These are phyloP conservation scores for Microcebus jonahi DNA, from an alignment of 2,113 vertebrate species.

Conservation along the genomic window DNA sequence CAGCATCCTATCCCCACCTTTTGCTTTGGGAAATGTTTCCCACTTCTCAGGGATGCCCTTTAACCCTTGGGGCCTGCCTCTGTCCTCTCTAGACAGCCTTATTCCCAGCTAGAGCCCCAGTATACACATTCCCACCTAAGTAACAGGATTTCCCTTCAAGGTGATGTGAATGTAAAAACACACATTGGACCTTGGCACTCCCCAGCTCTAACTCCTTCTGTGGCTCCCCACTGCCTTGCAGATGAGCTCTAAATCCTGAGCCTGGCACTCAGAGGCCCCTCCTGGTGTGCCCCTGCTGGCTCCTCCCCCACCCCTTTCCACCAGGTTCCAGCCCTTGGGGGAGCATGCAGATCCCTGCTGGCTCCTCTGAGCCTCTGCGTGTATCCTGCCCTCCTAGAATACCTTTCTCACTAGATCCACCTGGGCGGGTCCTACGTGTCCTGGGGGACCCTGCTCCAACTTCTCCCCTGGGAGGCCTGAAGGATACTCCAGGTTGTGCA, in stretches of 20 bases:
- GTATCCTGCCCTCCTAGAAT: background rate
- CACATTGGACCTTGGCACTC: background rate
- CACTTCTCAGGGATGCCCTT: background rate
- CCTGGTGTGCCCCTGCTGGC: background rate
- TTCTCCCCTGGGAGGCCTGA: background rate
- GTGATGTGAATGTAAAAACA: background rate
- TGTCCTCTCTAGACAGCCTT: background rate
- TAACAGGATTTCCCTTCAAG: background rate
- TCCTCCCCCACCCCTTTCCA: fast-evolving
- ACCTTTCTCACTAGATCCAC: background rate
- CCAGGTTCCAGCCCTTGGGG: background rate
- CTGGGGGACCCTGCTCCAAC: background rate
- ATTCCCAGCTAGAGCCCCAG: background rate
- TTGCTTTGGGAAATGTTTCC: background rate
- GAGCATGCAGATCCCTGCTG: background rate
- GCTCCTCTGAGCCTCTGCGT: background rate
- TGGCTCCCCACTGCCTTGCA: background rate
- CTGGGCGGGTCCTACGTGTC: background rate
- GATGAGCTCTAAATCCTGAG: background rate
- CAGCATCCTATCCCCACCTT: background rate
- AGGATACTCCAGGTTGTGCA: background rate
- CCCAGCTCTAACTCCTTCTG: background rate
- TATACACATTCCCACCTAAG: no score
- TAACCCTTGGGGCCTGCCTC: background rate
- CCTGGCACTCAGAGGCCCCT: background rate